These are phyloP conservation scores for Cliona cf. orientalis DNA, from an alignment of 37 sponge, comb jelly and placozoan species.

Conservation along the genomic window DNA sequence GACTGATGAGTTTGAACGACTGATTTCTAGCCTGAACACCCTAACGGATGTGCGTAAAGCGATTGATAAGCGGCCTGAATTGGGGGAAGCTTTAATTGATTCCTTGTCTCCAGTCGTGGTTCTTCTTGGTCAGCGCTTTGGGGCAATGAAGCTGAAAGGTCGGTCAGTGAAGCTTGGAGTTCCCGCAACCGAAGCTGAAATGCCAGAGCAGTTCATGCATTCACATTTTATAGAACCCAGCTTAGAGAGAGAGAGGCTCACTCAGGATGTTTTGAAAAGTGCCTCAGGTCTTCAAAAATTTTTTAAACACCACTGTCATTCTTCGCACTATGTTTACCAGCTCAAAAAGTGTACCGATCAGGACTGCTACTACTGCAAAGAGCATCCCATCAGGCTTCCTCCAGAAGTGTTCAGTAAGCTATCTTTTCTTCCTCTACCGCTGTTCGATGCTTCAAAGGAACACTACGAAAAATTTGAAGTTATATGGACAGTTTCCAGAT, in stretches of 20 bases:
- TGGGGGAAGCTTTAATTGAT: conserved; percentile 11
- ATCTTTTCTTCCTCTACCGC: not conserved
- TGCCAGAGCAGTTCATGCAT: not conserved
- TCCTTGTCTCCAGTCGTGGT: conserved; percentile 3
- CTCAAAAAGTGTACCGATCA: no score
- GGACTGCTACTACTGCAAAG: not conserved
- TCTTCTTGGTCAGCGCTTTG: conserved; percentile 12
- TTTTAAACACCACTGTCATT: no score
- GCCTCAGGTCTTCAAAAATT: not conserved
- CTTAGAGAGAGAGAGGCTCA: not conserved
- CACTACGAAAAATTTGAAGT: not conserved
- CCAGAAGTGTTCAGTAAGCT: not conserved
- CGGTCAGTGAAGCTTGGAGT: conserved; percentile 1
- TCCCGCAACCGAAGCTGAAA: conserved; percentile 3
- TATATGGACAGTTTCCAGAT: not conserved
- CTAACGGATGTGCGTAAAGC: conserved; percentile 15
- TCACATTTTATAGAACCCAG: not conserved
- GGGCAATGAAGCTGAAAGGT: conserved; percentile 28
- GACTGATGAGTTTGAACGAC: conserved; percentile 12
- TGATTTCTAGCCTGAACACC: conserved; percentile 10
- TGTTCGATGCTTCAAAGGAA: not conserved
- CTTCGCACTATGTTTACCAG: no score
- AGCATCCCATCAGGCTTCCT: not conserved
- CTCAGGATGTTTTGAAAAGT: not conserved
- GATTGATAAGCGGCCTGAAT: conserved; percentile 23